These are phyloP conservation scores for Oryzias celebensis DNA, from an alignment of 2,113 vertebrate genomes.

Conservation along the genomic window DNA sequence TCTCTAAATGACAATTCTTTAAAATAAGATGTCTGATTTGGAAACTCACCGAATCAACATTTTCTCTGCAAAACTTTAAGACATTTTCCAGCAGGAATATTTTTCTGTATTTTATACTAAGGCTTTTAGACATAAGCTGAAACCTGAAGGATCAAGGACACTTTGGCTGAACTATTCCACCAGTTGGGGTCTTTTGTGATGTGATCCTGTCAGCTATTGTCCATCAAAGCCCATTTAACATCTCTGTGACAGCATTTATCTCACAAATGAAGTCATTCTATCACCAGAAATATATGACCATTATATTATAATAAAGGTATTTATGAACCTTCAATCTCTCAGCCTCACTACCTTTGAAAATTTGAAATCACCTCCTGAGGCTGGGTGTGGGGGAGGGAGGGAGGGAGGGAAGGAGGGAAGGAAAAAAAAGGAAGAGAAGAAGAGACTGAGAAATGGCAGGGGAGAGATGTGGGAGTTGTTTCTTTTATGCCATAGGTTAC, in stretches of 20 bases:
- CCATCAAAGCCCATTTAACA: slow-evolving; percentile 55
- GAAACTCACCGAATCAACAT: too few relatives aligned
- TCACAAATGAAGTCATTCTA: slow-evolving; percentile 65
- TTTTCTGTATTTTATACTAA: background rate
- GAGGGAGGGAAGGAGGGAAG: slow-evolving; percentile 21
- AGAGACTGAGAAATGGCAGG: slow-evolving; percentile 56
- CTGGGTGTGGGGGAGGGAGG: slow-evolving; percentile 43
- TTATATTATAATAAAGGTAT: slow-evolving; percentile 79
- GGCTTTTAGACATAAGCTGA: background rate
- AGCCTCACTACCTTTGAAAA: slow-evolving; percentile 70
- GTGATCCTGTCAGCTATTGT: slow-evolving; percentile 43
- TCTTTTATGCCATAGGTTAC: slow-evolving; percentile 72
- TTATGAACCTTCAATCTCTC: slow-evolving; percentile 75
- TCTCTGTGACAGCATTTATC: slow-evolving; percentile 65
- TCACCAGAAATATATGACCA: slow-evolving; percentile 64
- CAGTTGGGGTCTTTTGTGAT: slow-evolving; percentile 49
- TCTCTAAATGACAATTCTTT: too few relatives aligned
- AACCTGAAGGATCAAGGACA: slow-evolving; percentile 26
- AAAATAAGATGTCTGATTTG: too few relatives aligned
- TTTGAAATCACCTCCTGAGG: slow-evolving; percentile 70
- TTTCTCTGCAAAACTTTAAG: too few relatives aligned
- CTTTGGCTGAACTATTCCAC: slow-evolving; percentile 45
- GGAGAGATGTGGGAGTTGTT: slow-evolving; percentile 72
- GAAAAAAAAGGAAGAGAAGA: slow-evolving; percentile 34
- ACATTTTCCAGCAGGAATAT: too few relatives aligned